phyloP scores from a whole-genome alignment of 2,888 invertebrate species.

The Zygothrica quintamaculata region DNA sequence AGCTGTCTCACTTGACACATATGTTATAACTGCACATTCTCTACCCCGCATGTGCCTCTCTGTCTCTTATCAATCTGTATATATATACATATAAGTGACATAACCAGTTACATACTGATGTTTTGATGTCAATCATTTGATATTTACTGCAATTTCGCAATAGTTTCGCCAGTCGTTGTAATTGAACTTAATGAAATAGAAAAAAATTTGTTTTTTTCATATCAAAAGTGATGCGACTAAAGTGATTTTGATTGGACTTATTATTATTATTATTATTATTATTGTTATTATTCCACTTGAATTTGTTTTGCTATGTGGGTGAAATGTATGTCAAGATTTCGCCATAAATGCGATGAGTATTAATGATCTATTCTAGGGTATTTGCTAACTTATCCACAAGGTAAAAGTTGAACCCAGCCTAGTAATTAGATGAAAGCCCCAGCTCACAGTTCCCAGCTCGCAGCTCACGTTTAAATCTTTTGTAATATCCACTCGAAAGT shows the following conservation, averaged over 20 bases:
- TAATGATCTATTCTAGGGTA: slow-evolving; percentile 45
- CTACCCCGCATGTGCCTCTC: background rate
- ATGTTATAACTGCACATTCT: slow-evolving; percentile 25
- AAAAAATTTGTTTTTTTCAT: slow-evolving; percentile 15
- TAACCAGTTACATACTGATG: slow-evolving; percentile 56
- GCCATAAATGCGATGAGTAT: slow-evolving; percentile 31
- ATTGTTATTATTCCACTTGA: no score
- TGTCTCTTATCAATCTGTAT: slow-evolving; percentile 22
- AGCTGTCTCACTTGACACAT: slow-evolving; percentile 61
- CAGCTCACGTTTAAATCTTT: slow-evolving; percentile 12
- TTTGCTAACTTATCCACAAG: background rate
- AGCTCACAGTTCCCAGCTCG: background rate
- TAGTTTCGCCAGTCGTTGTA: slow-evolving; percentile 31
- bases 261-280: background rate
- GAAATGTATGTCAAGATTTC: slow-evolving; percentile 54
- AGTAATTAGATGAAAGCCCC: slow-evolving; percentile 47
- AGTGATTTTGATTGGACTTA: slow-evolving; percentile 48
- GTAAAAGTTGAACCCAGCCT: slow-evolving; percentile 26
- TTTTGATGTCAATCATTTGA: slow-evolving; percentile 56
- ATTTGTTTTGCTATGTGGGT: slow-evolving; percentile 17
- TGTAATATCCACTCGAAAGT: slow-evolving; percentile 43
- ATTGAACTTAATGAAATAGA: slow-evolving; percentile 50
- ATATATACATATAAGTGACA: slow-evolving; percentile 37
- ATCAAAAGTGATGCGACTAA: slow-evolving; percentile 52
- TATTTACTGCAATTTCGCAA: slow-evolving; percentile 38